A percentile compares a stretch with the other conserved stretches of the same genome.
phyloP scores from a whole-genome alignment of 2,888 invertebrate species.

The Drosophila eohydei region DNA sequence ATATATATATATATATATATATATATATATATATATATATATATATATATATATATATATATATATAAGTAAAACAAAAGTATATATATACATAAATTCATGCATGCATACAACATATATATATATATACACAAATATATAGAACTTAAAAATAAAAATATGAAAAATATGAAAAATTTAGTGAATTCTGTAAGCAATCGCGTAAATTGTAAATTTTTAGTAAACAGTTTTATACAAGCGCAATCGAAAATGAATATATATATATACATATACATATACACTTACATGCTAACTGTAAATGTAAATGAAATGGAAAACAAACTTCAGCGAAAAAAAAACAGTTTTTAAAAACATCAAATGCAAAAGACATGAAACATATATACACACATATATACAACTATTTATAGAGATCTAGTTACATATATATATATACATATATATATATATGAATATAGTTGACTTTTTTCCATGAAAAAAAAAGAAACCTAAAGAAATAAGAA shows the following conservation, averaged over 20 bases:
- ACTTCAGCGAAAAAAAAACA: conserved; percentile 17
- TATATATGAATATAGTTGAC: conserved; percentile 63
- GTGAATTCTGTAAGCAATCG: conserved; percentile 70
- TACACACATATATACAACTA: conserved; percentile 12
- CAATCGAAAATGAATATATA: not conserved
- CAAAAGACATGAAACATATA: conserved; percentile 29
- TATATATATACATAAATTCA: conserved; percentile 12
- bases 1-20: conserved; percentile 1
- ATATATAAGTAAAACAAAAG: no score
- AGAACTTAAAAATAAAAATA: conserved; percentile 10
- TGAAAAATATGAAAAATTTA: conserved; percentile 33
- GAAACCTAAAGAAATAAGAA: conserved; percentile 14
- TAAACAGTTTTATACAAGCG: conserved; percentile 65
- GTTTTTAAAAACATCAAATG: conserved; percentile 48
- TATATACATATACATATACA: not conserved
- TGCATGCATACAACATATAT: conserved; percentile 20
- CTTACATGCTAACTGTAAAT: conserved; percentile 36
- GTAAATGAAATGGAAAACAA: conserved; percentile 7
- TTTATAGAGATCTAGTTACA: conserved; percentile 9
- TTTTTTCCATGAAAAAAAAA: conserved; percentile 75
- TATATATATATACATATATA: conserved; percentile 14
- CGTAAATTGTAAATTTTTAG: conserved; percentile 69
- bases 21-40: not conserved
- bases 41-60: not conserved
- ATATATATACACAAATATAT: conserved; percentile 14